These are phyloP conservation scores for Dromaius novaehollandiae DNA, from an alignment of 2,113 vertebrate species.

Conservation along the genomic window DNA sequence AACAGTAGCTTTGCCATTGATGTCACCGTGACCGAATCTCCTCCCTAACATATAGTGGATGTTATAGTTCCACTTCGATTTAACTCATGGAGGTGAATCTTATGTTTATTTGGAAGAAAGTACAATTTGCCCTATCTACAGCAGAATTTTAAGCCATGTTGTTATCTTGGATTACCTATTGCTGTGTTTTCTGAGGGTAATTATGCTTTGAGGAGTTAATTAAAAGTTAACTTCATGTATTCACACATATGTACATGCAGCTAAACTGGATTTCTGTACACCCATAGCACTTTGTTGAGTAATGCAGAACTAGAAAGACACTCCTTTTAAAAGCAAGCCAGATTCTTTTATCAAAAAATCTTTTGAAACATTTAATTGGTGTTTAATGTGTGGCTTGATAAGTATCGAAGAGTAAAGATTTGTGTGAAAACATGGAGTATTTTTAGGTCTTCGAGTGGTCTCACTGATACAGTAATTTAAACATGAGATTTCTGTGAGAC, in stretches of 20 bases:
- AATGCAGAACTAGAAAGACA: not conserved
- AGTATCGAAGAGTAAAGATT: not conserved
- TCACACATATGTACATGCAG: not conserved
- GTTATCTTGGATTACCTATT: not conserved
- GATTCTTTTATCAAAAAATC: not conserved
- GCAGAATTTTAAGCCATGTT: not conserved
- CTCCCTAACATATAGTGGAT: not conserved
- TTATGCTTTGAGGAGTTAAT: not conserved
- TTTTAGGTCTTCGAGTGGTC: not conserved
- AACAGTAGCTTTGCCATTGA: not conserved
- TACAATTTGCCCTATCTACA: not conserved
- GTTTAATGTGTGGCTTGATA: not conserved
- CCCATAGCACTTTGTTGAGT: not conserved
- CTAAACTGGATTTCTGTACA: not conserved
- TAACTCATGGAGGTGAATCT: not conserved
- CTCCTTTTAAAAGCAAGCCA: not conserved
- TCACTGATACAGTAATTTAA: not conserved
- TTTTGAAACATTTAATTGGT: not conserved
- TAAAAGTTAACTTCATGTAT: not conserved
- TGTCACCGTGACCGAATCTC: not conserved
- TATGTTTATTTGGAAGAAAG: not conserved
- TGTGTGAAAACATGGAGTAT: not conserved
- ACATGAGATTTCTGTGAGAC: not conserved
- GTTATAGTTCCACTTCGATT: not conserved
- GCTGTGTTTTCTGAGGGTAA: not conserved